Percentiles rank a stretch among this genome's conserved stretches.
Conservation (phyloP, 2,113 vertebrate genomes). For the Scalopus aquaticus region DNA sequence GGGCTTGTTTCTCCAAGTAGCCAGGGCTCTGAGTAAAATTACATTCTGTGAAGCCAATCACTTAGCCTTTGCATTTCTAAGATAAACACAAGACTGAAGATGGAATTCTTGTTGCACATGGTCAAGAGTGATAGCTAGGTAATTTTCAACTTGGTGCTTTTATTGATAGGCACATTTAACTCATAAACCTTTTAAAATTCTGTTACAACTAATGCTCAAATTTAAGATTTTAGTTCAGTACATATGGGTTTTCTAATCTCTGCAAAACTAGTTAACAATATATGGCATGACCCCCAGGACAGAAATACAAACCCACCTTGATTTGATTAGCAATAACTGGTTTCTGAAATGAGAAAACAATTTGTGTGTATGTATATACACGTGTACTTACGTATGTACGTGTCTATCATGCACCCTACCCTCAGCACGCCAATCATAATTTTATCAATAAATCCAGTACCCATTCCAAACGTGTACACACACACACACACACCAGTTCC, state of each 20-base stretch:
- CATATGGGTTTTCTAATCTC: not conserved
- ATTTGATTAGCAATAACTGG: not conserved
- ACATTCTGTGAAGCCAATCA: not conserved
- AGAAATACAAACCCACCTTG: not conserved
- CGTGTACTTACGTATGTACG: too few species aligned
- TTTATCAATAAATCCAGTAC: too few species aligned
- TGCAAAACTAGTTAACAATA: not conserved
- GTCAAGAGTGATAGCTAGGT: not conserved
- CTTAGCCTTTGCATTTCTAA: not conserved
- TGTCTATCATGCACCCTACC: too few species aligned
- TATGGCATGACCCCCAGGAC: not conserved
- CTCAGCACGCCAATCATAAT: too few species aligned
- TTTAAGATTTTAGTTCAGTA: not conserved
- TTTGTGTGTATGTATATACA: not conserved
- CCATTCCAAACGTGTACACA: too few species aligned
- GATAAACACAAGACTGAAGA: not conserved
- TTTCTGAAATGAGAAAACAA: not conserved
- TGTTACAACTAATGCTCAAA: not conserved
- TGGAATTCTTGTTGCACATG: not conserved
- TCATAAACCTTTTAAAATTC: not conserved
- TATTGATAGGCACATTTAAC: not conserved
- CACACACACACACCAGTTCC: too few species aligned
- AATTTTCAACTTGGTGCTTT: not conserved
- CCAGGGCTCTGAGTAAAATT: not conserved
- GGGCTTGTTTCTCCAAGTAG: not conserved